Base-by-base conservation (phyloP, 2,113 vertebrate species). In the Chionomys nivalis region DNA sequence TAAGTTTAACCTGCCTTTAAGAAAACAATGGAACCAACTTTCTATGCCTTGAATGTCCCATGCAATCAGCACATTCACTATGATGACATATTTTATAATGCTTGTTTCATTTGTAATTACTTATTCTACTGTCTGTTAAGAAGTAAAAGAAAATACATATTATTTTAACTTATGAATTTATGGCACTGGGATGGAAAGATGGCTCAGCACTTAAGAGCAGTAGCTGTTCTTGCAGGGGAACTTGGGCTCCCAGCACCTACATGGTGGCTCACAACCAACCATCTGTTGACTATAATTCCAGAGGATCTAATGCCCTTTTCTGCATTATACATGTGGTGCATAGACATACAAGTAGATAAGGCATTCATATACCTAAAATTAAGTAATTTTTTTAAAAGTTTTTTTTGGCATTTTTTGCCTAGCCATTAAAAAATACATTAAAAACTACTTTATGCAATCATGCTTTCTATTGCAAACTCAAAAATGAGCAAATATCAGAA, bases 391-490 rank as follows among this genome's bases (percentile, higher is more conserved):
- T 10, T 21, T 52, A 79, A 36, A 36, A 70, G 11, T 7, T 72
- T 72, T 55, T 79, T 58, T 36, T 82, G 72, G 39, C 17, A 2
- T 28, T 33, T 87, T 75, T 89, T 66, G n/a, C 55, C 39, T 76
- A 94, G 79, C 1, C 13, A 82, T 55, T 39, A 92, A 16, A 93
- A 90, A 92, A 55, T 73, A 55, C 14, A 26, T 79, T 89, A 78
- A 94, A 79, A 94, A 79, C 55, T 85, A 65, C 26, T 44, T 63
- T 89, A 92, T 61, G 66, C 61, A 79, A 49, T 75, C 39, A 91
- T 89, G 47, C 28, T 81, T 89, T 95, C 89, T 58, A 95, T 79
- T 91, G 75, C 2, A 89, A n/a, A 86, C 52, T 92, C 58, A 63
- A n/a, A 88, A 94, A 68, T 14, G 3, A 87, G 66, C 39, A 92